Evolutionary conservation across 2,888 invertebrate species (phyloP).

Genomic region (Xestia sexstrigata): DNA sequence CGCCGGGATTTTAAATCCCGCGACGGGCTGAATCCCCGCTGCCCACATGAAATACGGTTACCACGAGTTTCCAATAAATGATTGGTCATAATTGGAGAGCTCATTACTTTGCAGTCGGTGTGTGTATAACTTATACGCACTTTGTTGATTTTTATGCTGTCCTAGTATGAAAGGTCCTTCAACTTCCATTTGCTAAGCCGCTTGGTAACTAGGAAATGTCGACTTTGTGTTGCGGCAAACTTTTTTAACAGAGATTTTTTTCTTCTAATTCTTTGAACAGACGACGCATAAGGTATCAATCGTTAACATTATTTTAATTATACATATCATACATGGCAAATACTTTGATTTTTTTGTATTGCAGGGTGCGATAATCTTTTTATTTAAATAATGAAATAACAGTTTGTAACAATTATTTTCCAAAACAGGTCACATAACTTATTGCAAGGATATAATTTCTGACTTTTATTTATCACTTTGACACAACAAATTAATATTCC

Average conservation of each 20-base stretch:
- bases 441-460: slow-evolving; percentile 8
- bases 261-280: background rate
- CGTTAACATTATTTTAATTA: background rate
- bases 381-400: background rate
- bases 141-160: slow-evolving; percentile 15
- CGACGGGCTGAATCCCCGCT: slow-evolving; percentile 52
- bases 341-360: background rate
- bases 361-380: no score
- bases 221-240: background rate
- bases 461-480: slow-evolving; percentile 23
- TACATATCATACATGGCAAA: background rate
- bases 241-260: background rate
- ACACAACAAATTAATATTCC: slow-evolving; percentile 21
- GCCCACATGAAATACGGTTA: slow-evolving; percentile 55
- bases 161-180: background rate
- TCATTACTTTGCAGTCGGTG: slow-evolving; percentile 35
- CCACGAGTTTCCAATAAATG: slow-evolving; percentile 55
- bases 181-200: background rate
- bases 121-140: slow-evolving; percentile 19
- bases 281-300: background rate
- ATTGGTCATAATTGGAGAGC: slow-evolving; percentile 60
- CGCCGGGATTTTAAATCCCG: slow-evolving; percentile 60
- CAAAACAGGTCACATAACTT: background rate
- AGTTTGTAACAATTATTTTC: background rate
- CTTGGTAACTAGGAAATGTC: background rate